Base-by-base conservation (phyloP, 1,140 invertebrate genomes). In the Diachasma alloeum region DNA sequence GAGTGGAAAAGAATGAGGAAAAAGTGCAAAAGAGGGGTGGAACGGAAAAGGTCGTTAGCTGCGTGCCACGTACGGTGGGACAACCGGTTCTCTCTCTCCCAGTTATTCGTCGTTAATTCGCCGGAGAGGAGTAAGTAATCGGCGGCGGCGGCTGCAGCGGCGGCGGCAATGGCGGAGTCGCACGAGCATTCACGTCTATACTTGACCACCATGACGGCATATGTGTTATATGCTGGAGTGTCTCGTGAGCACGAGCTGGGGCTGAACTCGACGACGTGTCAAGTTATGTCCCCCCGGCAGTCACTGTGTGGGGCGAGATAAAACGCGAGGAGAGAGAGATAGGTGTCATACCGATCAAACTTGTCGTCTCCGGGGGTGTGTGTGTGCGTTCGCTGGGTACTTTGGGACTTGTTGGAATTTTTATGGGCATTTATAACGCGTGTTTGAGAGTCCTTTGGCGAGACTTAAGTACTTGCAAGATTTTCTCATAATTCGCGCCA, bases 101-200 rank as follows among this genome's bases (percentile, higher is more conserved):
- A 82, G 76, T 86, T 85, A 87, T 88, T 87, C 86, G 81, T 85
- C 83, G 84, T 86, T 84, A 86, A 87, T 87, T 86, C 85, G 83
- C 84, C 79, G 79, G 79, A 79, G 83, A 77, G 80, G 80, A 85
- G 80, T 85, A 87, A 87, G 82, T 85, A 86, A 86, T 85, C 82
- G 83, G 78, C 73, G 75, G 77, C 53, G 17, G 66, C 66, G n/a
- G n/a, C n/a, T n/a, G n/a, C n/a, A n/a, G n/a, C 82, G 83, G 78
- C 73, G 75, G 77, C 53, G 17, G 66, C 66, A 68, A 68, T 68
- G 66, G 36, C 36, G 66, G 59, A 63, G 59, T 63, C 59, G 13
- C 59, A 63, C 24, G 24, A 63, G 36, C 80, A 80, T 79, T 77
- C 75, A 67, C 31, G 53, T 59, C 9, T 78, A 39, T 79, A 78